Conservation (phyloP, 2,888 invertebrate species). For the Siphonodentalium dalli region DNA sequence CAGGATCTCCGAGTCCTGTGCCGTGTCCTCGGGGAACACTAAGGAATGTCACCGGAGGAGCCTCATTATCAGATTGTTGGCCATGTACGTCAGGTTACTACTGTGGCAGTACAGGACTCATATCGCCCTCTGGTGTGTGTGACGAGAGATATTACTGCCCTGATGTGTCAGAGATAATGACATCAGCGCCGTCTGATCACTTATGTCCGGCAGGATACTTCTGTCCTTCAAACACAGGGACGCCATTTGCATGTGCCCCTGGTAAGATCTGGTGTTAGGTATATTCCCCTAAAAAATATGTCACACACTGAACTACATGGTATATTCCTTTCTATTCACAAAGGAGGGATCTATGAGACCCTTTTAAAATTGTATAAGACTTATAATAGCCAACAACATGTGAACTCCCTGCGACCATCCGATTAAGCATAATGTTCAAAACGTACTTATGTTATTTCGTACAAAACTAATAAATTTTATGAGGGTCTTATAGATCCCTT, state of each 20-base stretch:
- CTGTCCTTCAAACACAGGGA: slow-evolving; percentile 41
- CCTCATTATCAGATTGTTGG: slow-evolving; percentile 40
- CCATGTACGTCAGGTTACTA: slow-evolving; percentile 48
- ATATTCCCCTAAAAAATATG: not conserved
- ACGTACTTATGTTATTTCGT: too few species aligned
- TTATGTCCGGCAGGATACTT: slow-evolving; percentile 50
- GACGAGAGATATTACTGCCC: slow-evolving; percentile 51
- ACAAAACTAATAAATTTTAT: too few species aligned
- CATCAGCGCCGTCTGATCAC: slow-evolving; percentile 35
- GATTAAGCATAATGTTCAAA: too few species aligned
- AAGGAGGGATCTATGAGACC: too few species aligned
- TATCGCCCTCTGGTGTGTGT: slow-evolving; percentile 43
- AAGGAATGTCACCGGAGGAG: slow-evolving; percentile 45
- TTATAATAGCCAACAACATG: too few species aligned
- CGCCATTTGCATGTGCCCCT: slow-evolving; percentile 44
- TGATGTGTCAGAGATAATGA: slow-evolving; percentile 36
- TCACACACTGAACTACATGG: too few species aligned
- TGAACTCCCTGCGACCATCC: too few species aligned
- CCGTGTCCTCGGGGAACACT: slow-evolving; percentile 48
- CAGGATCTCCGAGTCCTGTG: slow-evolving; percentile 43
- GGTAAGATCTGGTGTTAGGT: slow-evolving; percentile 33
- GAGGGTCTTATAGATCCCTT: too few species aligned
- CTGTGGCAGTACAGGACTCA: slow-evolving; percentile 37
- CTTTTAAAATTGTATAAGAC: not conserved
- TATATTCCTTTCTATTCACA: too few species aligned